Evolutionary conservation across 1,140 invertebrate genomes (phyloP), one percentile per base, ranked within the genome.

Genomic region (Brachionus sp.): DNA sequence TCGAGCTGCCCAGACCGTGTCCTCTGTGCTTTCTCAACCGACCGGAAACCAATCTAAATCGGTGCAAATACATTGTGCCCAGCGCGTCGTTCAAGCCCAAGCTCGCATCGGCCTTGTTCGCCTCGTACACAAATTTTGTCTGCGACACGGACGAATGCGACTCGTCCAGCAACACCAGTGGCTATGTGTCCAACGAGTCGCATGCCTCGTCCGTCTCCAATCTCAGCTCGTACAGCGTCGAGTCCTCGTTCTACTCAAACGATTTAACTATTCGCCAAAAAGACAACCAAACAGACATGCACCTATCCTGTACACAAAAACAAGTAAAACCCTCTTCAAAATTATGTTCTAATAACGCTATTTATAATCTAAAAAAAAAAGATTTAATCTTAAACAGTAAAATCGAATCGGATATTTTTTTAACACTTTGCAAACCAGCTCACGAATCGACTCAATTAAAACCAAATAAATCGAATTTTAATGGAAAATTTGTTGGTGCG

Each of bases 1-100:
- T 84, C 62, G 62, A 80, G 57, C 19, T 39, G 50, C 77, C 77
- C 16, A 50, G 77, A 10, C 77, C 77, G 13, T 80, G 77, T 80
- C 77, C 77, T 6, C 50, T 80, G 3, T 80, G 77, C 33, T 39
- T 42, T 35, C 23, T 80, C 7, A 80, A 46, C 25, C n/a, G 39
- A 23, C 35, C 66, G 4, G 35, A 37, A 16, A 39, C 29, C 37
- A 37, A 37, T 16, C 29, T 70, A 10, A 70, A 70, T 23, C 29
- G 37, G 7, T 10, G 33, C 35, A 70, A 39, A 16, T 70, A 70
- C 66, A 19, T 70, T 70, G 16, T 70, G 2, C 37, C 66, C 9
- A n/a, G 10, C 64, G 16, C 66, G n/a, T 19, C 9, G 6, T 39
- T 70, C 37, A 70, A 12, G 35, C 35, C 35, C 35, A 70, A 70